Percentiles rank a stretch among this genome's conserved stretches.
phyloP scores from a whole-genome alignment of 2,797 vertebrate species.

The Pitangus sulphuratus region DNA sequence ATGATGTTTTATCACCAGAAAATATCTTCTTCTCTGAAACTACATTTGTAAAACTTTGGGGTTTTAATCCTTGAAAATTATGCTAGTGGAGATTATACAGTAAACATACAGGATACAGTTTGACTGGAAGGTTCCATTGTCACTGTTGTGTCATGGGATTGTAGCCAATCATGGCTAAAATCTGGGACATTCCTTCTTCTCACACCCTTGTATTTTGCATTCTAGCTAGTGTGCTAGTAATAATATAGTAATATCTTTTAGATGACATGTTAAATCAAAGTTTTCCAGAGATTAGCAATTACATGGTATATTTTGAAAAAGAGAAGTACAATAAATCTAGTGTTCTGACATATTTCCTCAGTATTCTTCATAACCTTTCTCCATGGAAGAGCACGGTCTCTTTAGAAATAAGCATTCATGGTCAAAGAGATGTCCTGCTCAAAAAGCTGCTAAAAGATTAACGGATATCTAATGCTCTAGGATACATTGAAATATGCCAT shows the following conservation, averaged over 20 bases:
- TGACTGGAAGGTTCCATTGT: background rate
- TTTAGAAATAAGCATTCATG: slow-evolving; percentile 42
- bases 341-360: slow-evolving; percentile 68
- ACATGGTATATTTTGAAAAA: slow-evolving; percentile 72
- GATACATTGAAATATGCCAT: slow-evolving; percentile 53
- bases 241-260: slow-evolving; percentile 69
- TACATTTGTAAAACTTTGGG: background rate
- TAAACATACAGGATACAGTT: background rate
- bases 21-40: background rate
- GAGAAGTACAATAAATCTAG: slow-evolving; percentile 70
- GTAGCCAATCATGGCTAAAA: slow-evolving; percentile 8
- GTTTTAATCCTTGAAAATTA: background rate
- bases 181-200: slow-evolving; percentile 15
- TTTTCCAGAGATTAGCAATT: slow-evolving; percentile 79
- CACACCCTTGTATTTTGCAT: slow-evolving; percentile 10
- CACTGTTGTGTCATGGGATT: background rate
- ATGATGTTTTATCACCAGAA: background rate
- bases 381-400: slow-evolving; percentile 32
- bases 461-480: slow-evolving; percentile 50
- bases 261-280: slow-evolving; percentile 76
- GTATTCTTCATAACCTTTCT: slow-evolving; percentile 46
- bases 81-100: background rate
- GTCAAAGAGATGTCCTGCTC: slow-evolving; percentile 53
- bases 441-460: slow-evolving; percentile 72
- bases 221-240: slow-evolving; percentile 36